These are phyloP conservation scores for Vicugna pacos DNA, from an alignment of 2,113 vertebrate genomes.

Conservation along the genomic window DNA sequence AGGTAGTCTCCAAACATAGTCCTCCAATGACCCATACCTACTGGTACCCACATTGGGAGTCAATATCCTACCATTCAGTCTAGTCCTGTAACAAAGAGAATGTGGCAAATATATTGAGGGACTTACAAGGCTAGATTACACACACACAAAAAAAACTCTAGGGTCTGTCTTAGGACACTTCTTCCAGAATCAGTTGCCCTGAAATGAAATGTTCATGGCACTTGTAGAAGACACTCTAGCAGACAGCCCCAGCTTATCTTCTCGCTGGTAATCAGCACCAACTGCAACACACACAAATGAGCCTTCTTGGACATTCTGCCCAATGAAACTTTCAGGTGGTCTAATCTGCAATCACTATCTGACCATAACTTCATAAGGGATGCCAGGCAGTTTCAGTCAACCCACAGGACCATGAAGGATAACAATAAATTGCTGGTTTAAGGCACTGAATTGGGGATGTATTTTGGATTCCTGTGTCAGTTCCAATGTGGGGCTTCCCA, in stretches of 20 bases:
- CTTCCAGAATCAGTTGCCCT: neutral
- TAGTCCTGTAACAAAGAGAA: neutral
- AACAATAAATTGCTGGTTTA: neutral
- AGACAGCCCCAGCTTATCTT: neutral
- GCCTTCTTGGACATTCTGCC: neutral
- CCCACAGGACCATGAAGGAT: neutral
- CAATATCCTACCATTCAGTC: accelerated
- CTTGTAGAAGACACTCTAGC: neutral
- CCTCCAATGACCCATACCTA: neutral
- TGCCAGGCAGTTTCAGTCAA: neutral
- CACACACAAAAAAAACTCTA: neutral
- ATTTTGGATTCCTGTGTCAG: neutral
- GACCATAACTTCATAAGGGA: neutral
- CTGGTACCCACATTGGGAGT: neutral
- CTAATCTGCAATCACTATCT: neutral
- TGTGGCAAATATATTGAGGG: neutral
- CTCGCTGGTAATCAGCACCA: neutral
- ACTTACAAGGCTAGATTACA: neutral
- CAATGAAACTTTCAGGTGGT: neutral
- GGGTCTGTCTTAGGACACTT: neutral
- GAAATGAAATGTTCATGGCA: neutral
- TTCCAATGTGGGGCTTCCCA: neutral
- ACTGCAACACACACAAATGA: neutral
- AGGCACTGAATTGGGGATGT: neutral
- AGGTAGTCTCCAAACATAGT: neutral